A percentile compares a stretch with the other conserved stretches of the same genome.
Conservation (phyloP, 2,113 vertebrate species). For the Plectropomus leopardus region DNA sequence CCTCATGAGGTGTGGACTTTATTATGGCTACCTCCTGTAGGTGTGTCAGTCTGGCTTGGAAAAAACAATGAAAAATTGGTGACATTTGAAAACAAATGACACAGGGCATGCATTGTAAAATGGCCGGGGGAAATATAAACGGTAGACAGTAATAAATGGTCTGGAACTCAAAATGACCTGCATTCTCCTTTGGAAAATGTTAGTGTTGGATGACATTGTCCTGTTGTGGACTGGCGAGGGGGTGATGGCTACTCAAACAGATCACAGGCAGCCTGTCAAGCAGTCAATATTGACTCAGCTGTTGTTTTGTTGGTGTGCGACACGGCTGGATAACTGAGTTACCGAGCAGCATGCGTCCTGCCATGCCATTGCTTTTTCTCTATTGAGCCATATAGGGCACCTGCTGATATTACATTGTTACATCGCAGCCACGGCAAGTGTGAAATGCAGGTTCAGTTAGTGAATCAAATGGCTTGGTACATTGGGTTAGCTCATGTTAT, state of each 20-base stretch:
- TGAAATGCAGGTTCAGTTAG: conserved; percentile 36
- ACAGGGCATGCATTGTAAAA: conserved; percentile 57
- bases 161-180: conserved; percentile 56
- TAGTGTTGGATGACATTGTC: conserved; percentile 73
- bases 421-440: conserved; percentile 15
- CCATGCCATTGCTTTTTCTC: conserved; percentile 47
- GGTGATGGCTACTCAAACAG: conserved; percentile 72
- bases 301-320: conserved; percentile 69
- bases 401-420: conserved; percentile 28
- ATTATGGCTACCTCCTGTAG: conserved; percentile 34
- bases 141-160: conserved; percentile 53
- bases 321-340: conserved; percentile 62
- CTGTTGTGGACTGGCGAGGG: conserved; percentile 49
- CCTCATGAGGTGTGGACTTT: conserved; percentile 18
- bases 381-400: conserved; percentile 21
- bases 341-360: conserved; percentile 64
- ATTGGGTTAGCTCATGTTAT: conserved; percentile 39
- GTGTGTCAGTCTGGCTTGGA: conserved; percentile 53
- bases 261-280: conserved; percentile 69
- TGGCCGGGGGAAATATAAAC: conserved; percentile 50
- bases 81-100: conserved; percentile 59
- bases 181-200: conserved; percentile 57
- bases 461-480: conserved; percentile 4
- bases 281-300: conserved; percentile 86
- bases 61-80: conserved; percentile 65